A percentile compares a stretch with the other conserved stretches of the same genome.
Evolutionary conservation across 2,888 invertebrate genomes (phyloP).

Genomic region (Gymnosoma rotundatum): DNA sequence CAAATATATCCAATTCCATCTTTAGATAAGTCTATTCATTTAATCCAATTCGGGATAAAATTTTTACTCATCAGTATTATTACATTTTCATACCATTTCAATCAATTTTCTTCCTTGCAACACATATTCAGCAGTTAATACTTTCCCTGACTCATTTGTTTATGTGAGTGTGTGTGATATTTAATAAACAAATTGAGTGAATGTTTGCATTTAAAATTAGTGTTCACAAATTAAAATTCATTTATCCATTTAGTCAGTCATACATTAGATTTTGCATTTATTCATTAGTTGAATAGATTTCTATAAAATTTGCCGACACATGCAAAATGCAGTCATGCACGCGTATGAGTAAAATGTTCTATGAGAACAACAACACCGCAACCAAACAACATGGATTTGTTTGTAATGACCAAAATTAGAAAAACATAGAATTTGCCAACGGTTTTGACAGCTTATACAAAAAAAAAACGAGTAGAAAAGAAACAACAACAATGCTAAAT

Average conservation of each 20-base stretch:
- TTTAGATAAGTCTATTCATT: too few relatives aligned
- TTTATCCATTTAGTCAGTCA: conserved; percentile 34
- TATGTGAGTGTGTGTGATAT: neutral
- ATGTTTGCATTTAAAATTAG: conserved; percentile 44
- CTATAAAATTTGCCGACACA: neutral
- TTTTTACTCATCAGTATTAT: too few relatives aligned
- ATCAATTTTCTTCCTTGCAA: neutral
- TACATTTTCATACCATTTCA: neutral
- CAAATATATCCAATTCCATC: too few relatives aligned
- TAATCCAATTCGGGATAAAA: too few relatives aligned
- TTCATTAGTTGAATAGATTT: conserved; percentile 33
- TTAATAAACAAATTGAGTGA: conserved; percentile 13
- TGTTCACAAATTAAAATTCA: conserved; percentile 42
- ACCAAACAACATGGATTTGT: neutral
- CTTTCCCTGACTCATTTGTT: neutral
- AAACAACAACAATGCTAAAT: neutral
- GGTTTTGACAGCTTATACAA: conserved; percentile 37
- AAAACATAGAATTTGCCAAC: conserved; percentile 48
- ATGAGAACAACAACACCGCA: neutral
- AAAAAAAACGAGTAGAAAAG: neutral
- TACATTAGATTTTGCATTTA: conserved; percentile 26
- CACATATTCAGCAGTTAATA: neutral
- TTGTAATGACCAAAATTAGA: conserved; percentile 58
- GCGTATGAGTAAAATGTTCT: neutral
- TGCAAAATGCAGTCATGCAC: conserved; percentile 13